Base-by-base conservation (phyloP, 2,113 vertebrate species). In the Rhinopomastus cyanomelas region DNA sequence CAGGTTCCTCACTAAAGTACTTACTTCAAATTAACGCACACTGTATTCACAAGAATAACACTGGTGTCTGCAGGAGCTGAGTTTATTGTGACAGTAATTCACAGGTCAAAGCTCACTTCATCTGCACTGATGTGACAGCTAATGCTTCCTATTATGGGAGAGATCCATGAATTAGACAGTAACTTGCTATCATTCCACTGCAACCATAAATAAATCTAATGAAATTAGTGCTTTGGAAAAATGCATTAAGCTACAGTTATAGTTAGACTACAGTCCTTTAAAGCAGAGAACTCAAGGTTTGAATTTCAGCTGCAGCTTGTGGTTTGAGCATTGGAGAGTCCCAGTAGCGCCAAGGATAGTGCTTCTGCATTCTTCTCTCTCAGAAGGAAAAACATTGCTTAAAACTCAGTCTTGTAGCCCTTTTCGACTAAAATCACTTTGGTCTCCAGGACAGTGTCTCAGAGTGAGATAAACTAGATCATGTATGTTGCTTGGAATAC, bases 71-170 rank as follows among this genome's bases (percentile, higher is more conserved):
- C 64, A 87, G 91, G 92, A 91, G 75, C 26, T 68, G 79, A 71
- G 79, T 66, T 93, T 88, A 60, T 93, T 94, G 48, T 95, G 90
- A 81, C 85, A 92, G 90, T 95, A 96, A 96, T 91, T 88, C 88
- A 75, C 79, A 96, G 89, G 95, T 94, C 85, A 95, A 94, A 92
- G 65, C 82, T 86, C 73, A 21, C 51, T 61, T 93, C 85, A 81
- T 77, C 82, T 85, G 81, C 73, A 14, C 78, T 95, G 90, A 94
- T 92, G 88, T 42, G 74, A 90, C 95, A 97, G 96, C 91, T 95
- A 95, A 96, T 7, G 27, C 90, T 71, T 67, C 73, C 89, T 68
- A 32, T 61, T 88, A 59, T 9, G 29, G 1, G 7, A 90, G 44
- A 61, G 84, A 94, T 77, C 80, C 13, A 13, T 92, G 85, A 95